phyloP scores from a whole-genome alignment of 2,888 invertebrate genomes.

The Ophion costatus region DNA sequence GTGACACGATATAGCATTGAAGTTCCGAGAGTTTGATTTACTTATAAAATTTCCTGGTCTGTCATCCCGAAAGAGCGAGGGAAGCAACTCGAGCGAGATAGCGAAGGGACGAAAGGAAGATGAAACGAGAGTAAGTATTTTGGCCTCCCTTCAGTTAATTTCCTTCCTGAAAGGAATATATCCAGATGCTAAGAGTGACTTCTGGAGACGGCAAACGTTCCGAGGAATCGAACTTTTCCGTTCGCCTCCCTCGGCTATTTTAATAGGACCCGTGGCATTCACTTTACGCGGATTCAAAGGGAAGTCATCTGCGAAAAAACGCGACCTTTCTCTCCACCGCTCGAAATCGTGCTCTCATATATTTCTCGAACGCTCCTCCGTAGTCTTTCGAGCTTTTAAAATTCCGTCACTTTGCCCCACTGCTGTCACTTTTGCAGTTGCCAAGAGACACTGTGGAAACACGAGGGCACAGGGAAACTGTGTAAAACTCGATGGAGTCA shows the following conservation, averaged over 20 bases:
- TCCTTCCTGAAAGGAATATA: slow-evolving; percentile 56
- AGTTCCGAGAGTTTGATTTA: slow-evolving; percentile 37
- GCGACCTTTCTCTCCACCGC: no score
- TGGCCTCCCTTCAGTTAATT: slow-evolving; percentile 42
- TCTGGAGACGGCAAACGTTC: slow-evolving; percentile 24
- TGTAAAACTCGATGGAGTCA: no score
- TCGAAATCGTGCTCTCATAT: no score
- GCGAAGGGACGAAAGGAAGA: neutral
- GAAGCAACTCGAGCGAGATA: neutral
- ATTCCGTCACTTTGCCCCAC: no score
- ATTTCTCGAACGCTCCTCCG: no score
- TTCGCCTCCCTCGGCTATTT: slow-evolving; percentile 33
- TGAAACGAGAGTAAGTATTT: neutral
- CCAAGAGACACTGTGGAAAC: no score
- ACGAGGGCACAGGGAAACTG: no score
- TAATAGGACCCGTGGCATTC: slow-evolving; percentile 9
- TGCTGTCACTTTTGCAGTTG: no score
- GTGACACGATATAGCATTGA: slow-evolving; percentile 6
- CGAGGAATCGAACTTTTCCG: slow-evolving; percentile 49
- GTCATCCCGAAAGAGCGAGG: slow-evolving; percentile 12
- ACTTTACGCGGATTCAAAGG: neutral
- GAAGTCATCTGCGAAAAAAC: no score
- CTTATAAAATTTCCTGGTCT: slow-evolving; percentile 40
- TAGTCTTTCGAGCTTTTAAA: no score
- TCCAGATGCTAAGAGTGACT: slow-evolving; percentile 26